phyloP scores from a whole-genome alignment of 2,888 invertebrate genomes.

The Drosophila diplacantha region DNA sequence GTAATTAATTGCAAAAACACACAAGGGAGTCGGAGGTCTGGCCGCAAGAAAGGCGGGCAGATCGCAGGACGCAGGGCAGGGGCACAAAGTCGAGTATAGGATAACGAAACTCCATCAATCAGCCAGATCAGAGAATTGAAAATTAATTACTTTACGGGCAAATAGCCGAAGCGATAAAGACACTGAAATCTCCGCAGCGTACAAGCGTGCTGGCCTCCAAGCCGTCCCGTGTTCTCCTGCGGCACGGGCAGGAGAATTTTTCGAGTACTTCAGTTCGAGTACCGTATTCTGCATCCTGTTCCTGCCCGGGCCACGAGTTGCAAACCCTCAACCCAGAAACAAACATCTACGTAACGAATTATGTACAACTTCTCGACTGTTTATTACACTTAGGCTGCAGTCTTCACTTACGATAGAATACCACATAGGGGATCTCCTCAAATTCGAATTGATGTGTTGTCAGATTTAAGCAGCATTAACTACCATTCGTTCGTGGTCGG shows the following conservation, averaged over 20 bases:
- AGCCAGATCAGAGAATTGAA: conserved; percentile 30
- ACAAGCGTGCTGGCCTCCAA: conserved; percentile 1
- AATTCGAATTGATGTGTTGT: conserved; percentile 19
- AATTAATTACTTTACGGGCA: conserved; percentile 19
- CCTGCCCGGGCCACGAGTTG: conserved; percentile 30
- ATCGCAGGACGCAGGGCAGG: not conserved
- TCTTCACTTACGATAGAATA: conserved; percentile 29
- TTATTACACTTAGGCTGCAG: conserved; percentile 24
- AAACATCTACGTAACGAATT: conserved; percentile 61
- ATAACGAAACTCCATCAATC: conserved; percentile 31
- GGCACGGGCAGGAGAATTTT: conserved; percentile 5
- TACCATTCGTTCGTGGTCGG: conserved; percentile 35
- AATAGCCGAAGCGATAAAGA: conserved; percentile 3
- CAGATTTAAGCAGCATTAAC: conserved; percentile 30
- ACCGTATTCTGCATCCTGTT: not conserved
- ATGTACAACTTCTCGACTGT: conserved; percentile 61
- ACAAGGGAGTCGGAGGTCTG: conserved; percentile 22
- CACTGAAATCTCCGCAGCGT: not conserved
- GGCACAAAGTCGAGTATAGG: conserved; percentile 12
- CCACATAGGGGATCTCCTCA: conserved; percentile 20
- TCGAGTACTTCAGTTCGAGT: not conserved
- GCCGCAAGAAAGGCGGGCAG: not conserved
- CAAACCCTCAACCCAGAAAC: conserved; percentile 43
- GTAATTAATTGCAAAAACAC: conserved; percentile 51
- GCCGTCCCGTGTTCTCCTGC: not conserved